A percentile compares a stretch with the other conserved stretches of the same genome.
Evolutionary conservation across 2,113 vertebrate genomes (phyloP).

Genomic region (Spea bombifrons): DNA sequence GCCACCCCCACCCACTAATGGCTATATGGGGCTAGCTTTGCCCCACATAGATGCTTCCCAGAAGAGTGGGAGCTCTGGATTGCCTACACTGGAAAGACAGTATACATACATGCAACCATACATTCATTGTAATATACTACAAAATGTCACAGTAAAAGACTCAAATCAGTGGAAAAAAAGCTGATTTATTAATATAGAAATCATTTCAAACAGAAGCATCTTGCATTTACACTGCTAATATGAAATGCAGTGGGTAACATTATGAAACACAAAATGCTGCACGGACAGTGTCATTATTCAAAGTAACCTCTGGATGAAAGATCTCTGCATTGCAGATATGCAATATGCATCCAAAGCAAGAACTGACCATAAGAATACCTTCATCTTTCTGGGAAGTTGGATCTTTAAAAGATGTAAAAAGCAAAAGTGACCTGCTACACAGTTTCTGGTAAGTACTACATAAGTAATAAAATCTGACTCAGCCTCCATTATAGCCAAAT

Average conservation of each 20-base stretch:
- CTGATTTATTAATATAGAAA: slow-evolving; percentile 13
- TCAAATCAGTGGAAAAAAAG: background rate
- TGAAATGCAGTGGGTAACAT: slow-evolving; percentile 56
- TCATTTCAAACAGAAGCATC: slow-evolving; percentile 23
- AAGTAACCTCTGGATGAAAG: slow-evolving; percentile 60
- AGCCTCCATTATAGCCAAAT: slow-evolving; percentile 53
- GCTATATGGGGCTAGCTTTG: no score
- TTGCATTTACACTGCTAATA: slow-evolving; percentile 49
- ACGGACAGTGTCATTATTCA: slow-evolving; percentile 59
- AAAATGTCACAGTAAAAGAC: background rate
- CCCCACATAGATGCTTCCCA: no score
- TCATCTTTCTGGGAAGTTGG: slow-evolving; percentile 72
- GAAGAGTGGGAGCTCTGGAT: no score
- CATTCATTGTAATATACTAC: no score
- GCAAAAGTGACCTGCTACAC: slow-evolving; percentile 59
- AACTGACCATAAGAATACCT: slow-evolving; percentile 64
- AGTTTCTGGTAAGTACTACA: slow-evolving; percentile 67
- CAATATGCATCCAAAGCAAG: slow-evolving; percentile 65
- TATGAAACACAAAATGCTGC: slow-evolving; percentile 52
- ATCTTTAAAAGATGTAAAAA: slow-evolving; percentile 70
- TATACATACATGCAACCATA: no score
- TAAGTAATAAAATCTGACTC: slow-evolving; percentile 62
- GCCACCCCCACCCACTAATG: no score
- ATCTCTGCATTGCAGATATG: slow-evolving; percentile 60
- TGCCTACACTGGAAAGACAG: no score